phyloP scores from a whole-genome alignment of 2,113 vertebrate genomes.

The Elanoides forficatus region DNA sequence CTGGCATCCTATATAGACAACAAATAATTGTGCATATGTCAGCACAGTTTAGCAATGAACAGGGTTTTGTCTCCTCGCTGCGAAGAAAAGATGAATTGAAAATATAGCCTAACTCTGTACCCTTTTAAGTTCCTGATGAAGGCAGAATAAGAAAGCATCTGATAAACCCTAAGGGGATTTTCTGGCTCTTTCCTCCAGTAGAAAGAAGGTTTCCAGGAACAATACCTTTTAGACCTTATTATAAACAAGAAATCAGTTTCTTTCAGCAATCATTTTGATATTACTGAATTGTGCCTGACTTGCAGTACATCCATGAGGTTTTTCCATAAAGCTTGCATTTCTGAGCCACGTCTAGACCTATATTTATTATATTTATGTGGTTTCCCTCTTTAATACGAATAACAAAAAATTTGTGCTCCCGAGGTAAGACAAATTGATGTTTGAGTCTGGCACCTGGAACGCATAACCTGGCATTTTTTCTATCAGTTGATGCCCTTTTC shows the following conservation, averaged over 20 bases:
- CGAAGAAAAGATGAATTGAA: not conserved
- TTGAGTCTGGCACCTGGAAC: not conserved
- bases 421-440: not conserved
- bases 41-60: not conserved
- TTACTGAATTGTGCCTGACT: not conserved
- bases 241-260: not conserved
- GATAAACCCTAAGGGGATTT: not conserved
- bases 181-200: not conserved
- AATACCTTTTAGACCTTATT: not conserved
- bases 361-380: not conserved
- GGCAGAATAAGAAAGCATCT: not conserved
- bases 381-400: not conserved
- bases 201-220: not conserved
- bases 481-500: not conserved
- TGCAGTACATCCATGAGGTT: not conserved
- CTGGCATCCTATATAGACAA: not conserved
- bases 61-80: not conserved
- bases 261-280: not conserved
- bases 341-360: not conserved
- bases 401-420: not conserved
- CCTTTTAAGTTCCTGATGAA: not conserved
- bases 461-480: not conserved
- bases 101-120: not conserved
- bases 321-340: not conserved
- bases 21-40: not conserved